phyloP scores from a whole-genome alignment of 2,113 vertebrate species.

The Tachuris rubrigastra region DNA sequence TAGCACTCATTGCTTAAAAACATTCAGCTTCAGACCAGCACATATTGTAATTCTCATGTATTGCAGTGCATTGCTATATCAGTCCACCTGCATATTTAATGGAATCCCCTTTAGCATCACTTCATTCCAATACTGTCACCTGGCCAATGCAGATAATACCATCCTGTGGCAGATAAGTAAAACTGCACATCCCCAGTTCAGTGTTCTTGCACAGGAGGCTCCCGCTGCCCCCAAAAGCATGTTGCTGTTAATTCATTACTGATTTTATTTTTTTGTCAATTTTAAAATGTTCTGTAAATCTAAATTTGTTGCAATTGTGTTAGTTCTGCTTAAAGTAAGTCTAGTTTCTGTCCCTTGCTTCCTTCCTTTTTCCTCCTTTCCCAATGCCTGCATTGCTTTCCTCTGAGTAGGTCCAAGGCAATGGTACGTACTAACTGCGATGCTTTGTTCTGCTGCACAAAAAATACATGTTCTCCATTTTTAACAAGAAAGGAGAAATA shows the following conservation, averaged over 20 bases:
- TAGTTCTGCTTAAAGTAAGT: conserved; percentile 92
- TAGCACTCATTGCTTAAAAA: not conserved
- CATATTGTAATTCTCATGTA: not conserved
- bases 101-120: conserved; percentile 29
- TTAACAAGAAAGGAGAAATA: conserved; percentile 75
- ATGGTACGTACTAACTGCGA: conserved; percentile 92
- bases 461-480: conserved; percentile 11
- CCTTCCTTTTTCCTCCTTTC: conserved; percentile 72
- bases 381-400: conserved; percentile 83
- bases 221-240: conserved; percentile 20
- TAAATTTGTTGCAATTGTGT: conserved; percentile 70
- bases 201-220: not conserved
- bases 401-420: conserved; percentile 91
- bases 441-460: conserved; percentile 72
- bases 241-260: conserved; percentile 21
- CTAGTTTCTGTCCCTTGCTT: conserved; percentile 94
- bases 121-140: conserved; percentile 2
- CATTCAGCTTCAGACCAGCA: not conserved
- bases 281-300: conserved; percentile 51
- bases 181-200: not conserved
- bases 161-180: conserved; percentile 59
- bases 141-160: conserved; percentile 33
- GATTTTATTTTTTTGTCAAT: not conserved
- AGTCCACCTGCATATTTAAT: conserved; percentile 1
- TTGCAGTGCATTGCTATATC: conserved; percentile 32